Percentiles rank a stretch among this genome's conserved stretches.
Evolutionary conservation across 2,888 invertebrate species (phyloP).

Genomic region (Laspeyria flexula): DNA sequence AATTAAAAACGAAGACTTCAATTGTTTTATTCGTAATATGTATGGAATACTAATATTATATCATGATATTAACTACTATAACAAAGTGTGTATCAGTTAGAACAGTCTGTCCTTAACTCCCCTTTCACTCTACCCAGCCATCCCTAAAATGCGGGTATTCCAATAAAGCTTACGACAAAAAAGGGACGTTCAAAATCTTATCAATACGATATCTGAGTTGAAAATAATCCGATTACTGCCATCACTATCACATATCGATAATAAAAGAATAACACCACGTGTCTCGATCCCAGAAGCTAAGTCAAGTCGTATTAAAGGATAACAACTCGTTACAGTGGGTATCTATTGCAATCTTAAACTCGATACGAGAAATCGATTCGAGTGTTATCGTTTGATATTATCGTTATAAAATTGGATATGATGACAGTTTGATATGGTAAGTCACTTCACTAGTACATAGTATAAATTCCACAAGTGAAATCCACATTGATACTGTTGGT

Average conservation of each 20-base stretch:
- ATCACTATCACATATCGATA: background rate
- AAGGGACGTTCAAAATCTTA: background rate
- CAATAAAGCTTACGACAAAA: background rate
- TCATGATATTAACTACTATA: too few species aligned
- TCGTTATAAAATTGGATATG: too few species aligned
- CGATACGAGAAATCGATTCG: background rate
- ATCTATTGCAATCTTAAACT: background rate
- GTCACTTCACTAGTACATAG: too few species aligned
- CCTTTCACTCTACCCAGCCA: background rate
- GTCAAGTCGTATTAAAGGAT: background rate
- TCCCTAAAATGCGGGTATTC: background rate
- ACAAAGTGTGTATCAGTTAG: too few species aligned
- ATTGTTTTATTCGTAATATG: too few species aligned
- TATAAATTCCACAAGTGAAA: too few species aligned
- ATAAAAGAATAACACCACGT: background rate
- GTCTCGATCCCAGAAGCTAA: background rate
- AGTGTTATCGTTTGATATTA: background rate
- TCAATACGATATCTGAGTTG: background rate
- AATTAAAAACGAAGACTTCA: too few species aligned
- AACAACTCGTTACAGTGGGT: background rate
- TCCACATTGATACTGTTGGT: too few species aligned
- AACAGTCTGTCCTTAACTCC: too few species aligned
- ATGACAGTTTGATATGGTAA: too few species aligned
- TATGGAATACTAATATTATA: too few species aligned
- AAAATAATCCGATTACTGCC: background rate